Conservation (phyloP, 2,888 invertebrate species). For the Chrysotoxum bicinctum region DNA sequence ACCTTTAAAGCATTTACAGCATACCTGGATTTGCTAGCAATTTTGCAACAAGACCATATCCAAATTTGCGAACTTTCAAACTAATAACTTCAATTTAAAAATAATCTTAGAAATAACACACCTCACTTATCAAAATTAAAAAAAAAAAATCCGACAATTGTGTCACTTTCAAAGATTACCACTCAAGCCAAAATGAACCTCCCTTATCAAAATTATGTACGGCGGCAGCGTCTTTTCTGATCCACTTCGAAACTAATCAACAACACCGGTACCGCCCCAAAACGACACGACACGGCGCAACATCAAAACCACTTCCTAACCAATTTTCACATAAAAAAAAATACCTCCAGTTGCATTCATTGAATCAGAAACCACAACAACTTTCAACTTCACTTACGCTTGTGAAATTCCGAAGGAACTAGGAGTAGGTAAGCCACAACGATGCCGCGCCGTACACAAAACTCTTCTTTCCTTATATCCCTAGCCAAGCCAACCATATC, state of each 20-base stretch:
- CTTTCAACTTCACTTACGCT: constrained; percentile 34
- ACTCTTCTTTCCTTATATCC: not conserved
- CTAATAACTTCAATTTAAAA: not conserved
- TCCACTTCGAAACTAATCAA: not conserved
- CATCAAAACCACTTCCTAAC: constrained; percentile 3
- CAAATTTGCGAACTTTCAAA: not conserved
- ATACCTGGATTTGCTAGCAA: too few species aligned
- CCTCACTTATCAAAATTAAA: not conserved
- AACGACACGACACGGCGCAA: not conserved
- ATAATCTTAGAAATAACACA: not conserved
- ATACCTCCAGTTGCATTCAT: constrained; percentile 35
- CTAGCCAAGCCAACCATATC: not conserved
- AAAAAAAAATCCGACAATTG: not conserved
- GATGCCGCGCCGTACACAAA: not conserved
- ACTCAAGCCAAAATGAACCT: not conserved
- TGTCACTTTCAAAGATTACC: not conserved
- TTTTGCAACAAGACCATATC: not conserved
- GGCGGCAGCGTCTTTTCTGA: constrained; percentile 2
- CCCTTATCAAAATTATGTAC: constrained; percentile 9
- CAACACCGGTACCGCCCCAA: not conserved
- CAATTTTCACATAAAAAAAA: constrained; percentile 29
- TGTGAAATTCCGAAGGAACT: constrained; percentile 20
- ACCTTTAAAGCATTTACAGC: too few species aligned
- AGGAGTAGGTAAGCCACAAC: not conserved
- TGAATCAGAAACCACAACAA: constrained; percentile 46